Base-by-base conservation (phyloP, 2,888 invertebrate genomes). In the Aspidapion aeneum region DNA sequence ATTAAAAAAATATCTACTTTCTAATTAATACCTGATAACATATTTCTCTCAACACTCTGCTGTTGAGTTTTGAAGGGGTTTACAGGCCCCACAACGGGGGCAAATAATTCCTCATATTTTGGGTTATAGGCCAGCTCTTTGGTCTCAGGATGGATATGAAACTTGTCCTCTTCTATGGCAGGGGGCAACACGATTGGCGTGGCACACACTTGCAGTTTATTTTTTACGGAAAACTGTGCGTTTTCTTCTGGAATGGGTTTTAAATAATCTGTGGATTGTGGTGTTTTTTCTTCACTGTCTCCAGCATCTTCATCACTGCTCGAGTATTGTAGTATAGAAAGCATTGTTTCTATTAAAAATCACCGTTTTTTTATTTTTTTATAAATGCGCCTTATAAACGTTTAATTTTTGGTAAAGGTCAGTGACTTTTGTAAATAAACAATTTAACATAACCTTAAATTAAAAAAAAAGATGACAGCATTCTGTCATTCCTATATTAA, bases 51-150 rank as follows among this genome's bases (percentile, higher is more conserved):
- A 0, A 97, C 93, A 68, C 85, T 87, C 82, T 95, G 91, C 74
- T 96, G 96, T 74, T 91, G 88, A 0, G 96, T 95, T 80, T 93
- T 90, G 76, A 91, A 94, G 0, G 98, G 98, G 81, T 98, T 96
- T 70, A 88, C 89, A 0, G 98, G 98, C 0, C 98, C 98, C 57
- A 91, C 86, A 66, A 90, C 86, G 0, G 98, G 96, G 1, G 96
- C 93, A 82, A 90, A 99, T 1, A 99, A 82, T 76, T 98, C 96
- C 62, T 98, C 97, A 80, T 87, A 98, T 75, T 91, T 96, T 0
- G 98, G 94, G 83, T 99, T 99, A 77, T 91, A 91, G 68, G 84
- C 83, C 1, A 99, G 80, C 81, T 97, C 96, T 76, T 93, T 91
- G 0, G 87, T 83, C 51, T 87, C 88, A 1, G 91, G 88, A 78